phyloP scores from a whole-genome alignment of 2,797 vertebrate species.

The Chelmon rostratus region DNA sequence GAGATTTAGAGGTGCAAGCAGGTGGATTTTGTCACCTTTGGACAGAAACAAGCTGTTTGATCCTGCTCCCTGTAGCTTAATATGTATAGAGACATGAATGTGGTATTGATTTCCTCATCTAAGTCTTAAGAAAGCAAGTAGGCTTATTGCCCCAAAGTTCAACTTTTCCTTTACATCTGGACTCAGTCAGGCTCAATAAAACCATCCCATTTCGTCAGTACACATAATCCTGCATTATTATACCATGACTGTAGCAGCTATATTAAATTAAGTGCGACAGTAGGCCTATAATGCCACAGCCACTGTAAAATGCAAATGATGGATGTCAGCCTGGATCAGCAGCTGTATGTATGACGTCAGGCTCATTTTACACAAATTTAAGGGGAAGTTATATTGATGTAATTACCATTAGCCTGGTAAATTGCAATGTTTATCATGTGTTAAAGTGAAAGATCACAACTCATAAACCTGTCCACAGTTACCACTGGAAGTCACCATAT shows the following conservation, averaged over 20 bases:
- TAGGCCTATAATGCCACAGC: background rate
- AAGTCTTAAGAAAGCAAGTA: background rate
- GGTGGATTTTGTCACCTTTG: too few species aligned
- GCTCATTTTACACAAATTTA: background rate
- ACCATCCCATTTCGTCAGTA: background rate
- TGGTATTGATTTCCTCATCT: background rate
- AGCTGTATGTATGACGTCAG: background rate
- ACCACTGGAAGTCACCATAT: constrained; percentile 42
- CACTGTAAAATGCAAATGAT: background rate
- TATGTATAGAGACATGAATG: background rate
- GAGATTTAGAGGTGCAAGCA: too few species aligned
- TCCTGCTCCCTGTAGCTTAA: background rate
- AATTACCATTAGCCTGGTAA: background rate
- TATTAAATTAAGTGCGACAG: too few species aligned
- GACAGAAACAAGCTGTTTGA: too few species aligned
- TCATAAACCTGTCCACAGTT: background rate
- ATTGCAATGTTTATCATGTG: constrained; percentile 1
- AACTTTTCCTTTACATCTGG: background rate
- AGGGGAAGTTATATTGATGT: constrained; percentile 17
- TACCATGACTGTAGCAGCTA: background rate
- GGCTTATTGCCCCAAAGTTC: background rate
- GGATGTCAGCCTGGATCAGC: background rate
- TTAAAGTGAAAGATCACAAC: background rate
- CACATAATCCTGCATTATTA: background rate
- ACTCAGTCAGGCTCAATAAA: background rate